Evolutionary conservation across 2,113 vertebrate genomes (phyloP).

Genomic region (Eupsittula cactorum): DNA sequence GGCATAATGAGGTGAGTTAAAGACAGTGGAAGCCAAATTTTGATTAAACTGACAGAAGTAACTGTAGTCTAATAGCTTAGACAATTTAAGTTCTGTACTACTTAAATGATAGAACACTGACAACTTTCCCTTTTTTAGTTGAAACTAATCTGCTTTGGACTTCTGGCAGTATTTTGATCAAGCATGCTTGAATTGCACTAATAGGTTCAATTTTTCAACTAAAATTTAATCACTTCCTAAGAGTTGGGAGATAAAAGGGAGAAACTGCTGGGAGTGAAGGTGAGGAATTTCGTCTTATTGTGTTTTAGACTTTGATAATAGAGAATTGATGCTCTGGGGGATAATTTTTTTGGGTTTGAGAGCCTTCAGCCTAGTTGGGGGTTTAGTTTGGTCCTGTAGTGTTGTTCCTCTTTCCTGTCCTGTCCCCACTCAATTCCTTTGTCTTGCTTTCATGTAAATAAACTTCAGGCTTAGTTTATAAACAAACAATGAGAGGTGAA

Average conservation of each 20-base stretch:
- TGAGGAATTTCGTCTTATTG: neutral
- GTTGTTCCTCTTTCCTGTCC: neutral
- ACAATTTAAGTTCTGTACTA: neutral
- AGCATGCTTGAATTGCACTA: neutral
- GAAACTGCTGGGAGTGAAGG: neutral
- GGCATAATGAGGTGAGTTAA: constrained; percentile 35
- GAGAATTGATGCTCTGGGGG: neutral
- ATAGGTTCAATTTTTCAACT: neutral
- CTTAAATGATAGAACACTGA: neutral
- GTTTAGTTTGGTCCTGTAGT: neutral
- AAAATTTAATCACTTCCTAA: neutral
- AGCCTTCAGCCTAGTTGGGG: neutral
- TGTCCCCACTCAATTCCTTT: neutral
- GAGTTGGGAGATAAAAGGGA: neutral
- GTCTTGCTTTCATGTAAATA: neutral
- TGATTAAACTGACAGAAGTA: neutral
- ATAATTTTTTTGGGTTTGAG: neutral
- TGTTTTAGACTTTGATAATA: neutral
- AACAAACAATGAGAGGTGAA: neutral
- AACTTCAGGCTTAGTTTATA: neutral
- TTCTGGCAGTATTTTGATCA: neutral
- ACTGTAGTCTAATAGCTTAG: neutral
- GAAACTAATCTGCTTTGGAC: neutral
- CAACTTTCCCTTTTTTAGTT: neutral
- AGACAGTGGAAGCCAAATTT: constrained; percentile 32